Conservation (phyloP, 1,140 invertebrate species). For the Drosophila equinoxialis region DNA sequence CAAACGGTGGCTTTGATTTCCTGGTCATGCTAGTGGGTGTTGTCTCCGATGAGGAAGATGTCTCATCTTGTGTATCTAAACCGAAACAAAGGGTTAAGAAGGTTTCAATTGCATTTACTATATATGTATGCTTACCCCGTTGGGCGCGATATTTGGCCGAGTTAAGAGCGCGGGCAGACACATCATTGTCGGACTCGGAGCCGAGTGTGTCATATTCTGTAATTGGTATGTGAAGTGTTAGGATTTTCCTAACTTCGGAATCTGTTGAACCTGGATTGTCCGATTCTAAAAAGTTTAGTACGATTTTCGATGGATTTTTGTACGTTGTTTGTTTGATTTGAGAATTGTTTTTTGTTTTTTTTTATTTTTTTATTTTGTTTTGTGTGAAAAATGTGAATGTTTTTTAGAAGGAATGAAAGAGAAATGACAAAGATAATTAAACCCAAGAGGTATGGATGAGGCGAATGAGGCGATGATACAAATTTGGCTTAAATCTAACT, state of each 20-base stretch:
- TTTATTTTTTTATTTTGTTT: too few relatives aligned
- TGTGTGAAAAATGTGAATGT: constrained; percentile 55
- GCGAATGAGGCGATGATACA: constrained; percentile 17
- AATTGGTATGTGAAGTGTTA: constrained; percentile 94
- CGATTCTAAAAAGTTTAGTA: constrained; percentile 88
- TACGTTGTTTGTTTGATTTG: constrained; percentile 62
- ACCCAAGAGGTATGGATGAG: constrained; percentile 19
- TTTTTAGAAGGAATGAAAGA: constrained; percentile 49
- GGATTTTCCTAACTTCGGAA: constrained; percentile 94
- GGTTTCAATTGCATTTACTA: too few relatives aligned
- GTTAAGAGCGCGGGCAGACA: constrained; percentile 85
- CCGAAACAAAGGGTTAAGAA: background rate
- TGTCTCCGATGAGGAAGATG: constrained; percentile 88
- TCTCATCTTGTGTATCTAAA: constrained; percentile 86
- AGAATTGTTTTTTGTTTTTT: constrained; percentile 18
- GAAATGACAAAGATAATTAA: constrained; percentile 32
- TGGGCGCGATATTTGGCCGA: constrained; percentile 85
- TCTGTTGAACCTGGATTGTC: constrained; percentile 93
- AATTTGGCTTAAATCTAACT: constrained; percentile 6
- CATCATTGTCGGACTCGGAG: constrained; percentile 89
- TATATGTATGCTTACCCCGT: constrained; percentile 82
- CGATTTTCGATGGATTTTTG: constrained; percentile 78
- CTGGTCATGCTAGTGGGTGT: constrained; percentile 87
- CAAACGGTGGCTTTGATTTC: constrained; percentile 86
- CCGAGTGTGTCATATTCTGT: constrained; percentile 92